These are phyloP conservation scores for Nomia melanderi DNA, from an alignment of 1,140 invertebrate species.

Conservation along the genomic window DNA sequence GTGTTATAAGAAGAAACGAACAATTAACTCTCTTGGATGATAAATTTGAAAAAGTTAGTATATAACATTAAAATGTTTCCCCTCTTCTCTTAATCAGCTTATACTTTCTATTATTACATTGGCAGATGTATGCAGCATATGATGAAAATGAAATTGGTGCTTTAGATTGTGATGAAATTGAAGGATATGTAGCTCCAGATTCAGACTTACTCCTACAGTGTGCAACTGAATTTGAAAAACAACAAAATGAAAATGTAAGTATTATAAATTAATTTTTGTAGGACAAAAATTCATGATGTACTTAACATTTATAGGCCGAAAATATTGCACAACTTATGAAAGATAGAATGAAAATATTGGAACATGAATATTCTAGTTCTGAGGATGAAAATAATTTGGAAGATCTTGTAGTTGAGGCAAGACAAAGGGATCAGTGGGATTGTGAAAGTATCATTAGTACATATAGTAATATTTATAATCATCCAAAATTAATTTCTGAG, in stretches of 20 bases:
- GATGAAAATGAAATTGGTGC: slow-evolving; percentile 95
- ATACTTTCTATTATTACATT: slow-evolving; percentile 36
- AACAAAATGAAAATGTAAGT: slow-evolving; percentile 69
- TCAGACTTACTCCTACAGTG: slow-evolving; percentile 85
- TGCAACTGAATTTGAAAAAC: slow-evolving; percentile 83
- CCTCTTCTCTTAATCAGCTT: background rate
- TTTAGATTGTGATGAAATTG: slow-evolving; percentile 93
- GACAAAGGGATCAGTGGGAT: slow-evolving; percentile 90
- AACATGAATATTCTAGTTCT: slow-evolving; percentile 65
- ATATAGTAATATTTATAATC: slow-evolving; percentile 95
- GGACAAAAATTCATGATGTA: background rate
- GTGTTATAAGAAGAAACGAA: slow-evolving; percentile 93
- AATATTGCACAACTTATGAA: slow-evolving; percentile 71
- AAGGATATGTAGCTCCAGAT: slow-evolving; percentile 87
- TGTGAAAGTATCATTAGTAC: slow-evolving; percentile 95
- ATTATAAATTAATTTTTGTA: background rate
- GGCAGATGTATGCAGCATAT: slow-evolving; percentile 91
- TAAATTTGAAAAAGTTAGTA: slow-evolving; percentile 91
- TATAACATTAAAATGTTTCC: slow-evolving; percentile 2
- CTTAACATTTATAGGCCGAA: slow-evolving; percentile 59
- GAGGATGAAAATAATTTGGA: slow-evolving; percentile 84
- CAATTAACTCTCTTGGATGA: slow-evolving; percentile 92
- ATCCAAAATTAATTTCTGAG: slow-evolving; percentile 93
- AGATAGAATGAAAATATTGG: slow-evolving; percentile 69
- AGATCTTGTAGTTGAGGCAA: slow-evolving; percentile 82